These are phyloP conservation scores for Siniperca scherzeri DNA, from an alignment of 2,797 vertebrate genomes.

Conservation along the genomic window DNA sequence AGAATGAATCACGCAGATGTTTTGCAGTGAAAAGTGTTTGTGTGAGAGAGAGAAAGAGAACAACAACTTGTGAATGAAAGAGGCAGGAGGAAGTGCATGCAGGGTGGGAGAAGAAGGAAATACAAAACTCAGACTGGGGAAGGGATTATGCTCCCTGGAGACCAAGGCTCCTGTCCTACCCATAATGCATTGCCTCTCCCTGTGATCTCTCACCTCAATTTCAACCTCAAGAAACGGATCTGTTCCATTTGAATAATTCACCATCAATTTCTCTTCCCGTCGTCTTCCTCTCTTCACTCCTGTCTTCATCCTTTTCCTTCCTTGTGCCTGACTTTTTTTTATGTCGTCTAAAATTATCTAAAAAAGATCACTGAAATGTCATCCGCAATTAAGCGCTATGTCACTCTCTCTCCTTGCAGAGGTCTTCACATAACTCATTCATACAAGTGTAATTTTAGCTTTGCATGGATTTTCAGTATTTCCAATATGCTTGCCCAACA, in stretches of 20 bases:
- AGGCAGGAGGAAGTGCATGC: conserved; percentile 21
- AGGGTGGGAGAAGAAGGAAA: background rate
- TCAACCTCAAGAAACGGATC: conserved; percentile 69
- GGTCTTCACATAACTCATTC: conserved; percentile 38
- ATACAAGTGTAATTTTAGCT: conserved; percentile 38
- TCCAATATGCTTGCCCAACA: background rate
- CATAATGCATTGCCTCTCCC: conserved; percentile 71
- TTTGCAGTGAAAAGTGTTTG: background rate
- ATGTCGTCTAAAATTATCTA: conserved; percentile 57
- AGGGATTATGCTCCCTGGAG: conserved; percentile 52
- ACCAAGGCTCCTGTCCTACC: conserved; percentile 56
- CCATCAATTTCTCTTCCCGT: conserved; percentile 61
- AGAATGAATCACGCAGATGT: background rate
- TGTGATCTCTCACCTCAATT: conserved; percentile 78
- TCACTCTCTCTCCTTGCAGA: conserved; percentile 20
- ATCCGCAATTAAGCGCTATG: conserved; percentile 42
- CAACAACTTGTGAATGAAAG: conserved; percentile 22
- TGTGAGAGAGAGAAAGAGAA: background rate
- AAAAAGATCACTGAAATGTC: conserved; percentile 59
- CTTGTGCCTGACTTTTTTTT: background rate
- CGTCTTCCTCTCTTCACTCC: conserved; percentile 15
- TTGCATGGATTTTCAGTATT: conserved; percentile 4
- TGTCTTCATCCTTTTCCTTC: conserved; percentile 19
- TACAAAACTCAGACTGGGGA: conserved; percentile 22
- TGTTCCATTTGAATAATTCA: conserved; percentile 80